These are phyloP conservation scores for Trematomus loennbergii DNA, from an alignment of 2,113 vertebrate genomes.

Conservation along the genomic window DNA sequence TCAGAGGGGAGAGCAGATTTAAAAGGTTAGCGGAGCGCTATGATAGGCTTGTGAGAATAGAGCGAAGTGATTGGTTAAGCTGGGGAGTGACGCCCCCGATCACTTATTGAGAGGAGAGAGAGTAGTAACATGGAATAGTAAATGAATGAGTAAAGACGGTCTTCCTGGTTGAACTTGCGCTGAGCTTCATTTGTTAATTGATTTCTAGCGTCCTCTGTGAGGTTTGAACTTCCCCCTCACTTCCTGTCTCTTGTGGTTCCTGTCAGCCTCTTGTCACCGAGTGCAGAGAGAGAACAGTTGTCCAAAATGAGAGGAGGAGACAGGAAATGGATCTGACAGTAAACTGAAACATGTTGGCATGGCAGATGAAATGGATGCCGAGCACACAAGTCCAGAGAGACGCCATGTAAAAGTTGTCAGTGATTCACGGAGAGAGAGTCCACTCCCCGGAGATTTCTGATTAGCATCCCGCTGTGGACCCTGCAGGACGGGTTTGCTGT, in stretches of 20 bases:
- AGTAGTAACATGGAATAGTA: too few relatives aligned
- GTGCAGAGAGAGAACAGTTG: slow-evolving; percentile 5
- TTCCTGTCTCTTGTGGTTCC: slow-evolving; percentile 33
- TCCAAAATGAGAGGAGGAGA: slow-evolving; percentile 25
- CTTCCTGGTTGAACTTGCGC: too few relatives aligned
- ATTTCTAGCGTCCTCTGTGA: too few relatives aligned
- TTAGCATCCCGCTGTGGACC: slow-evolving; percentile 61
- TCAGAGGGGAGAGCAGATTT: too few relatives aligned
- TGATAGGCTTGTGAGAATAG: too few relatives aligned
- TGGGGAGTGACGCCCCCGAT: too few relatives aligned
- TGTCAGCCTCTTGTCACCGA: slow-evolving; percentile 30
- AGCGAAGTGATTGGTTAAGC: too few relatives aligned
- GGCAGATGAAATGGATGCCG: slow-evolving; percentile 38
- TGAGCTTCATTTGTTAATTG: too few relatives aligned
- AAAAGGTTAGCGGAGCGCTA: too few relatives aligned
- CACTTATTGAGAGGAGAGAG: too few relatives aligned
- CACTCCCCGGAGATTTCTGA: slow-evolving; percentile 50
- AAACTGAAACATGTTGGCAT: slow-evolving; percentile 40
- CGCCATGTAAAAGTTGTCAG: slow-evolving; percentile 53
- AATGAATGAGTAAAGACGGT: too few relatives aligned
- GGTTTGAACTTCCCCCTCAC: not conserved
- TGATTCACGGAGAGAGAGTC: slow-evolving; percentile 53
- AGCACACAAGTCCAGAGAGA: slow-evolving; percentile 47
- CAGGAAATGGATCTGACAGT: slow-evolving; percentile 33
- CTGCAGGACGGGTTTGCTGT: slow-evolving; percentile 46